These are phyloP conservation scores for Cyprinodon brontotheroides DNA, from an alignment of 2,113 vertebrate genomes.

Conservation along the genomic window DNA sequence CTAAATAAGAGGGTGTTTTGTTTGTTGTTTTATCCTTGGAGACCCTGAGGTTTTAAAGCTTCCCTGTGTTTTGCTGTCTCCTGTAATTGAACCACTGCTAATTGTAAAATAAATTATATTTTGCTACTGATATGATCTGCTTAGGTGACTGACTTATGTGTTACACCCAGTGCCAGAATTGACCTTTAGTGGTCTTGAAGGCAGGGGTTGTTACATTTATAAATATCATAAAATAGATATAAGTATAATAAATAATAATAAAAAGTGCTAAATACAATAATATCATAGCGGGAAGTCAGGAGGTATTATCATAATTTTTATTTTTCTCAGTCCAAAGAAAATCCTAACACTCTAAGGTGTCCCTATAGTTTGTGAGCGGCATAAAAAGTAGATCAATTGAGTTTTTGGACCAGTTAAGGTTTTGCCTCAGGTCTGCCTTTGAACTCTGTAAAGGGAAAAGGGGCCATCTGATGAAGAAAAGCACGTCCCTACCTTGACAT, in stretches of 20 bases:
- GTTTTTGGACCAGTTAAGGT: conserved; percentile 60
- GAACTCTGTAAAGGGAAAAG: conserved; percentile 39
- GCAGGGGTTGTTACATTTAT: no score
- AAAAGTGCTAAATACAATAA: neutral
- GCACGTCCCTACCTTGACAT: conserved; percentile 10
- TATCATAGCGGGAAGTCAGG: conserved; percentile 25
- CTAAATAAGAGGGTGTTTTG: no score
- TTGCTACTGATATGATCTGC: no score
- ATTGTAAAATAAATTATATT: no score
- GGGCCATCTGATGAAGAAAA: conserved; percentile 53
- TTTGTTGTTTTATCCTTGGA: no score
- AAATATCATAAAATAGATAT: no score
- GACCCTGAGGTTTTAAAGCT: conserved; percentile 12
- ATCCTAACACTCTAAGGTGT: conserved; percentile 41
- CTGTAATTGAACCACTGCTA: no score
- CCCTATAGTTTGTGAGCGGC: conserved; percentile 19
- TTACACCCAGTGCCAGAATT: no score
- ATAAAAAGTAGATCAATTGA: conserved; percentile 62
- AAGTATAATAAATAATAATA: conserved; percentile 22
- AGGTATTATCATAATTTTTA: conserved; percentile 30
- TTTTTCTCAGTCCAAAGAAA: conserved; percentile 34
- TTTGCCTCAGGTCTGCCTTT: conserved; percentile 55
- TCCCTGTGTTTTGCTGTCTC: neutral
- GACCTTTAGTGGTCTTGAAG: no score
- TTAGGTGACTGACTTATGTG: no score